Conservation (phyloP, 2,888 invertebrate species). For the Drosophila eohydei region DNA sequence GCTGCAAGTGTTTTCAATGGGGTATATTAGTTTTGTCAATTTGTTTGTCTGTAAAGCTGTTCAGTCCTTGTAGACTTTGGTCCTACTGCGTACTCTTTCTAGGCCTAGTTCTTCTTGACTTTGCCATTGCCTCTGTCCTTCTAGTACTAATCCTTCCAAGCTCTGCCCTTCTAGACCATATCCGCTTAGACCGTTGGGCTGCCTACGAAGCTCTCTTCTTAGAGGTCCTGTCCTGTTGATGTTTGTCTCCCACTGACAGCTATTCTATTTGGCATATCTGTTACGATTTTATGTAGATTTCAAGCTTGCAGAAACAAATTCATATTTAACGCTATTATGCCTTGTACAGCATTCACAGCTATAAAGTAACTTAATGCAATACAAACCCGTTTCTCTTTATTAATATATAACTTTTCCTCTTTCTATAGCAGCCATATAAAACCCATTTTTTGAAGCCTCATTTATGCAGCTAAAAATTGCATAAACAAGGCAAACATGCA, state of each 20-base stretch:
- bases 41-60: neutral
- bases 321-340: neutral
- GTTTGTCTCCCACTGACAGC: too few species aligned
- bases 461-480: slow-evolving; percentile 1
- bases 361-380: neutral
- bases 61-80: too few species aligned
- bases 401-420: neutral
- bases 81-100: neutral
- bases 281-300: neutral
- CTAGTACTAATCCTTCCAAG: too few species aligned
- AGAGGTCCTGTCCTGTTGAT: neutral
- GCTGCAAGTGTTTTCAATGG: neutral
- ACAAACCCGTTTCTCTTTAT: neutral
- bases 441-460: neutral
- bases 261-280: neutral
- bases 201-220: too few species aligned
- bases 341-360: neutral
- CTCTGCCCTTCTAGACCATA: too few species aligned
- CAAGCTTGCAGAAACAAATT: neutral
- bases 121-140: neutral
- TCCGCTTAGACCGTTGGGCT: too few species aligned
- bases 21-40: neutral
- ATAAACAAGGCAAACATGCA: neutral
- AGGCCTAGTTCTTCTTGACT: too few species aligned
- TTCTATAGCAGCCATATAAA: neutral